Percentiles rank a stretch among this genome's conserved stretches.
Evolutionary conservation across 1,140 invertebrate genomes (phyloP).

Genomic region (Oscheius sp.): DNA sequence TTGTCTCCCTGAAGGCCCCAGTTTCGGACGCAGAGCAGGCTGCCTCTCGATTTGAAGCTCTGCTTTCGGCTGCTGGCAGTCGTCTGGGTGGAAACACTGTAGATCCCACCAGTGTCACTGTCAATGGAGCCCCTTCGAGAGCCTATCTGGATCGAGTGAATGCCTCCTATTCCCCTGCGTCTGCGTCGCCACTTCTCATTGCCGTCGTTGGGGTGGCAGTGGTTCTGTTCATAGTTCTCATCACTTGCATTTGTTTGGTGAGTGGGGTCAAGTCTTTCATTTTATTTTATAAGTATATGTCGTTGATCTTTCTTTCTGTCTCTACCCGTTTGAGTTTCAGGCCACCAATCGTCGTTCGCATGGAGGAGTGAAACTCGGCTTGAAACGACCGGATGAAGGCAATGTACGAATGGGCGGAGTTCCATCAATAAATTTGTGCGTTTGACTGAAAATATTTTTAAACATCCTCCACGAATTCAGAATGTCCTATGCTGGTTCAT

Average conservation of each 20-base stretch:
- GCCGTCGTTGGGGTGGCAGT: not conserved
- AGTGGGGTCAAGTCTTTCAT: no score
- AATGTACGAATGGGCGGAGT: not conserved
- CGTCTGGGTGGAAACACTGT: not conserved
- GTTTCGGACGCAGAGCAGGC: not conserved
- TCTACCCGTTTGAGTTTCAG: not conserved
- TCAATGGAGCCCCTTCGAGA: not conserved
- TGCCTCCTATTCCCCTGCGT: not conserved
- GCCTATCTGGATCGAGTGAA: not conserved
- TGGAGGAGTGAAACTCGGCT: not conserved
- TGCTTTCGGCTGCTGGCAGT: not conserved
- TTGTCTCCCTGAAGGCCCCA: not conserved
- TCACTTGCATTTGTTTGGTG: not conserved
- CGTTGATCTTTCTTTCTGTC: not conserved
- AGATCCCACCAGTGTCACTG: not conserved
- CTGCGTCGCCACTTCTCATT: not conserved
- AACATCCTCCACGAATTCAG: not conserved
- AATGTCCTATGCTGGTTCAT: slow-evolving; percentile 4
- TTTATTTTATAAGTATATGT: no score
- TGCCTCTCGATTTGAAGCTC: not conserved
- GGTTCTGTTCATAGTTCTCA: not conserved
- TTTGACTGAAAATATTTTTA: not conserved
- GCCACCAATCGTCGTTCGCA: not conserved
- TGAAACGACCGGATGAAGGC: not conserved
- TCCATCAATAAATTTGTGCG: not conserved